Conservation (phyloP, 2,888 invertebrate genomes). For the Chloromyia formosa region DNA sequence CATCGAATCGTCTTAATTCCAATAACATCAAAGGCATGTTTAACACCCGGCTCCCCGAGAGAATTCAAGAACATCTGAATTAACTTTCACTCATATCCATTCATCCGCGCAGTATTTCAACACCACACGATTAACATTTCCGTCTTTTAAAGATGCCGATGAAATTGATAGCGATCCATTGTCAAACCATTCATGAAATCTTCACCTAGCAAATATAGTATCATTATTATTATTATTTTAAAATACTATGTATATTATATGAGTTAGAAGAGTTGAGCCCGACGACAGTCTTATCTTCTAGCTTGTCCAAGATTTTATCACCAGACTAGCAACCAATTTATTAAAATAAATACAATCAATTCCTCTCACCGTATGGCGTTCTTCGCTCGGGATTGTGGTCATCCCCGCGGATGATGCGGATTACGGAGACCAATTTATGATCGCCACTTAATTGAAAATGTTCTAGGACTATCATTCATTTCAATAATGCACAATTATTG, state of each 20-base stretch:
- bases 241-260: conserved; percentile 4
- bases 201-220: conserved; percentile 22
- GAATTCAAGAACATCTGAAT: conserved; percentile 25
- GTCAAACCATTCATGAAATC: conserved; percentile 33
- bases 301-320: conserved; percentile 40
- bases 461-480: conserved; percentile 37
- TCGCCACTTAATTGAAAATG: conserved; percentile 42
- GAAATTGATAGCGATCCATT: conserved; percentile 25
- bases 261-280: background rate
- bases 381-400: background rate
- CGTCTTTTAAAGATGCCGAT: conserved; percentile 8
- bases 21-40: too few species aligned
- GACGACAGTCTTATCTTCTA: too few species aligned
- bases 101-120: conserved; percentile 19
- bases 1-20: too few species aligned
- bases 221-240: conserved; percentile 39
- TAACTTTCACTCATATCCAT: conserved; percentile 9
- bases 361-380: background rate
- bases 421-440: conserved; percentile 33
- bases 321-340: conserved; percentile 22
- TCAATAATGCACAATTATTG: background rate
- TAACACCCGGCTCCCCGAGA: too few species aligned
- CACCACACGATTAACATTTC: conserved; percentile 38
- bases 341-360: background rate
- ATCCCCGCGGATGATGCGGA: background rate